A percentile compares a stretch with the other conserved stretches of the same genome.
Evolutionary conservation across 2,797 vertebrate genomes (phyloP).

Genomic region (Myotis myotis): DNA sequence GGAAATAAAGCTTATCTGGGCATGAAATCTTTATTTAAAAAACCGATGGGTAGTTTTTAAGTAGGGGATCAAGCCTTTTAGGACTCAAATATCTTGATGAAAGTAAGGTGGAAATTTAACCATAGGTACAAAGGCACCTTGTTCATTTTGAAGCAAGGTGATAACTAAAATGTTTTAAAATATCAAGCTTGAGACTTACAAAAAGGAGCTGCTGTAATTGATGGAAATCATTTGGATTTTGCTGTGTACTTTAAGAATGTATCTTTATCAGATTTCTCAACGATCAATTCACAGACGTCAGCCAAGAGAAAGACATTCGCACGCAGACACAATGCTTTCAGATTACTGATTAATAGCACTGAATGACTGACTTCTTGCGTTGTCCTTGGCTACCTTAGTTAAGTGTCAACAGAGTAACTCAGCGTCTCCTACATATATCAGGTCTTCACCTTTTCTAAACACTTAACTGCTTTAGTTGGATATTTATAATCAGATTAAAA

Average conservation of each 20-base stretch:
- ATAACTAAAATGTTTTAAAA: conserved; percentile 52
- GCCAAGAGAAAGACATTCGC: conserved; percentile 1
- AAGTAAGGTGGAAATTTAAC: conserved; percentile 52
- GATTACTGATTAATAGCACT: conserved; percentile 65
- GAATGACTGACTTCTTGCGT: background rate
- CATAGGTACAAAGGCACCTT: background rate
- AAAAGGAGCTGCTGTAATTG: conserved; percentile 48
- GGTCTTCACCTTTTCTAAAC: conserved; percentile 58
- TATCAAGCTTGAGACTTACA: conserved; percentile 33
- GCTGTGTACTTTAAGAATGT: background rate
- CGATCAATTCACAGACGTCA: conserved; percentile 20
- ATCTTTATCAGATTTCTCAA: conserved; percentile 50
- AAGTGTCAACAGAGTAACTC: conserved; percentile 49
- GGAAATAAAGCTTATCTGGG: background rate
- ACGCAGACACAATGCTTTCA: background rate
- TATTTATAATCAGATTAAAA: conserved; percentile 64
- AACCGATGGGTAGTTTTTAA: conserved; percentile 1
- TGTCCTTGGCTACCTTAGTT: conserved; percentile 44
- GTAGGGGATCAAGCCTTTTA: background rate
- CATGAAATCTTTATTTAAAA: conserved; percentile 51
- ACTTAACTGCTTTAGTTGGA: conserved; percentile 48
- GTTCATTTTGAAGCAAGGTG: conserved; percentile 30
- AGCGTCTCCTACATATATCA: background rate
- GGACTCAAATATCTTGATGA: conserved; percentile 22
- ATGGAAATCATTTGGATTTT: conserved; percentile 20